These are phyloP conservation scores for Omphaloscelis lunosa DNA, from an alignment of 2,888 invertebrate species.

Conservation along the genomic window DNA sequence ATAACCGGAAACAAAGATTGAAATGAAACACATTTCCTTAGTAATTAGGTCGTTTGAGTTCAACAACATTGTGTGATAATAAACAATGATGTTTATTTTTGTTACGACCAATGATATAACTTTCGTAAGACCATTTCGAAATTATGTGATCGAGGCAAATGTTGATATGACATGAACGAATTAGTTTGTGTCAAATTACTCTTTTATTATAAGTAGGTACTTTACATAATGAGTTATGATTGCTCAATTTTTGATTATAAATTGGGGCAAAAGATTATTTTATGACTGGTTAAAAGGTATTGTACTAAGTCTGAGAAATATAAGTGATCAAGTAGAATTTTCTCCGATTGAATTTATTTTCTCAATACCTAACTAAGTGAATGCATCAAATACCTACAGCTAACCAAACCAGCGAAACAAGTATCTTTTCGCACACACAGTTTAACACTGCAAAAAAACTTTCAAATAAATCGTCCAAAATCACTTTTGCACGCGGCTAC, in stretches of 20 bases:
- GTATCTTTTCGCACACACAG: background rate
- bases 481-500: constrained; percentile 64
- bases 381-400: background rate
- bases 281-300: background rate
- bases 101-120: constrained; percentile 45
- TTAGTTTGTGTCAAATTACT: constrained; percentile 39
- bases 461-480: background rate
- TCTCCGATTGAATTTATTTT: background rate
- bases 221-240: constrained; percentile 35
- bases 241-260: constrained; percentile 13
- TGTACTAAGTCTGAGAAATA: background rate
- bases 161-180: constrained; percentile 25
- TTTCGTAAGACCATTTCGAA: constrained; percentile 52
- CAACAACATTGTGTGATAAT: constrained; percentile 64
- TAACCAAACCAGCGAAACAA: background rate
- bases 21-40: constrained; percentile 68
- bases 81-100: constrained; percentile 41
- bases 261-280: constrained; percentile 13
- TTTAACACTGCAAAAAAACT: background rate
- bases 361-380: background rate
- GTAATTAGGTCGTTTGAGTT: constrained; percentile 74
- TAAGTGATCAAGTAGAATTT: background rate
- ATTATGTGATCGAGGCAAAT: constrained; percentile 35
- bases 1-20: constrained; percentile 57
- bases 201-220: background rate